These are phyloP conservation scores for Boulengeromyrus knoepffleri DNA, from an alignment of 2,113 vertebrate species.

Conservation along the genomic window DNA sequence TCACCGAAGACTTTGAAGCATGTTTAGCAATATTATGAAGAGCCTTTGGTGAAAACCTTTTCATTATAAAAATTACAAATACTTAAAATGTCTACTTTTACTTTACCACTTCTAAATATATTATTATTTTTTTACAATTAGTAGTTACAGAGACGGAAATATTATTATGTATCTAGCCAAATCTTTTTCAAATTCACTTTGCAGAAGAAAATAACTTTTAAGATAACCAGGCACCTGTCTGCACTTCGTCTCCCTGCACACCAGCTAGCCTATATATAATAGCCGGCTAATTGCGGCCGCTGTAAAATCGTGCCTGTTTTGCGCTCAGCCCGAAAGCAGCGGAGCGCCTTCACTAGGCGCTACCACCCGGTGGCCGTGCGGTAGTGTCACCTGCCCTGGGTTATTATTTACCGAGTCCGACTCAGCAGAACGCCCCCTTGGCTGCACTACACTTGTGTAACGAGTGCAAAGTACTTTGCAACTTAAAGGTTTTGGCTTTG, in stretches of 20 bases:
- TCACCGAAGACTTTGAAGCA: conserved; percentile 4
- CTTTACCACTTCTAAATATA: neutral
- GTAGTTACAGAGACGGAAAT: neutral
- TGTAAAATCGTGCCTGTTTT: neutral
- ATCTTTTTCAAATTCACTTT: neutral
- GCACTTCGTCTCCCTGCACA: neutral
- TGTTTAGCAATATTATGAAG: conserved; percentile 18
- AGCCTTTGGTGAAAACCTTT: conserved; percentile 17
- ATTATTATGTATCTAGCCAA: neutral
- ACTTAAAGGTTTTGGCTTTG: neutral
- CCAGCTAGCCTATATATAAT: neutral
- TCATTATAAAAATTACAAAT: conserved; percentile 23
- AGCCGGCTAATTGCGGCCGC: neutral
- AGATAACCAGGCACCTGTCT: neutral
- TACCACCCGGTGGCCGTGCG: neutral
- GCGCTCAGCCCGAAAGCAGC: neutral
- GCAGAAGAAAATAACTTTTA: neutral
- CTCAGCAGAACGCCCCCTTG: neutral
- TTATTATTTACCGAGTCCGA: neutral
- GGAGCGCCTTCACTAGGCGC: neutral
- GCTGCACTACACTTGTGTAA: neutral
- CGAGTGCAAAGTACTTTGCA: neutral
- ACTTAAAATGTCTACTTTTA: neutral
- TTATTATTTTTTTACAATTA: neutral
- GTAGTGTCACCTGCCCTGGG: neutral